Base-by-base conservation (phyloP, 2,113 vertebrate species). In the Cyprinodon brontotheroides region DNA sequence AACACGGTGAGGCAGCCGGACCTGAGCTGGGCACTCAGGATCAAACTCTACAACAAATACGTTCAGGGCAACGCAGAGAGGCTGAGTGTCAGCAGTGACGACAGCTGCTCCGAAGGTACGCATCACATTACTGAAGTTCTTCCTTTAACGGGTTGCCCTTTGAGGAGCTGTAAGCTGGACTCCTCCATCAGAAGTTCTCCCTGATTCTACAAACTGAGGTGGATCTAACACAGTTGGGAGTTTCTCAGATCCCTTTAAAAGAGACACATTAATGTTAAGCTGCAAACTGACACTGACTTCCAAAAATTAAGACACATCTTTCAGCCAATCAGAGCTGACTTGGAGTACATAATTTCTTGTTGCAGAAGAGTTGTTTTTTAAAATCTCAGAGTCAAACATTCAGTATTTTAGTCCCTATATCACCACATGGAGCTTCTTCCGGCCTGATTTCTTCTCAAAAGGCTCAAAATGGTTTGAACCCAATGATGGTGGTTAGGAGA, bases 11-110 rank as follows among this genome's bases (percentile, higher is more conserved):
- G 98, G 92, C 98, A 99, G 87, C 98, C 98, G 60, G 98, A 99
- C 77, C 93, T 99, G 61, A 99, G 98, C 95, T 99, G 98, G 98
- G 98, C 98, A 17, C 95, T 99, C 45, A 91, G 98, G 89, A 99
- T 99, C 92, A 99, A 99, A 79, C 94, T 99, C 66, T 99, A 99
- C 91, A 99, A 99, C 95, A 99, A 98, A 86, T 99, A 99, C 0
- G 97, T 99, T 40, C 98, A 95, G 89, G 95, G 94, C 79, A 95
- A 95, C 15, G 94, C 94, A 0, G 97, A 99, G 88, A 93, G 97
- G 77, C 95, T 99, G 83, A 98, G 97, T n/a, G 96, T 99, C 67
- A 99, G 97, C 96, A 99, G 98, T 0, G 96, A 97, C 11, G 97
- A 98, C 91, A 97, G 96, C 36, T 98, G 97, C 92, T 99, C 97